phyloP scores from a whole-genome alignment of 2,888 invertebrate species.

The Digitonthophagus gazella region DNA sequence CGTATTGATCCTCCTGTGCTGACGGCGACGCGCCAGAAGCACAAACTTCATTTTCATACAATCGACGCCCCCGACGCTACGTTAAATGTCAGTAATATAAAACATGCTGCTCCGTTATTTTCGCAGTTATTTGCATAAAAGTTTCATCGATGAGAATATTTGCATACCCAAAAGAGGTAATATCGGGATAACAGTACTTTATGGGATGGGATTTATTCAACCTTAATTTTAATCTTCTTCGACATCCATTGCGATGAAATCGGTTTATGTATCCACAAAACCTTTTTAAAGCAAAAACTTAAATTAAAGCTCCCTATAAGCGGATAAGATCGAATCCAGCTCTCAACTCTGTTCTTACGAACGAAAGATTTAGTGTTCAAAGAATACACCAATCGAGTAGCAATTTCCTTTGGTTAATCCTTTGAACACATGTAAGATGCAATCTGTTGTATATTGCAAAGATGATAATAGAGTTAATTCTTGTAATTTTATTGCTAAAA shows the following conservation, averaged over 20 bases:
- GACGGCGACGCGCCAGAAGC: not conserved
- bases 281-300: not conserved
- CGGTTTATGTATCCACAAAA: not conserved
- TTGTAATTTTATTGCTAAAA: too few relatives aligned
- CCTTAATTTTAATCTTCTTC: not conserved
- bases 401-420: not conserved
- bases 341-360: not conserved
- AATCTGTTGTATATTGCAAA: not conserved
- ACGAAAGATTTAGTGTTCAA: not conserved
- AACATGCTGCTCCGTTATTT: constrained; percentile 7
- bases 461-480: too few relatives aligned
- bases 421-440: not conserved
- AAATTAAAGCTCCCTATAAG: not conserved
- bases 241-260: not conserved
- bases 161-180: not conserved
- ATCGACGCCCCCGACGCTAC: not conserved
- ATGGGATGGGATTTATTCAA: not conserved
- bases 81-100: not conserved
- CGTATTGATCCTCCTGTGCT: not conserved
- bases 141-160: not conserved
- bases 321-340: not conserved
- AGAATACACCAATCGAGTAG: not conserved
- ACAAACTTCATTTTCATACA: not conserved
- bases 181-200: not conserved
- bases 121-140: constrained; percentile 3